Conservation (phyloP, 37 sponge, comb jelly and placozoan species). For the Ephydatia muelleri region DNA sequence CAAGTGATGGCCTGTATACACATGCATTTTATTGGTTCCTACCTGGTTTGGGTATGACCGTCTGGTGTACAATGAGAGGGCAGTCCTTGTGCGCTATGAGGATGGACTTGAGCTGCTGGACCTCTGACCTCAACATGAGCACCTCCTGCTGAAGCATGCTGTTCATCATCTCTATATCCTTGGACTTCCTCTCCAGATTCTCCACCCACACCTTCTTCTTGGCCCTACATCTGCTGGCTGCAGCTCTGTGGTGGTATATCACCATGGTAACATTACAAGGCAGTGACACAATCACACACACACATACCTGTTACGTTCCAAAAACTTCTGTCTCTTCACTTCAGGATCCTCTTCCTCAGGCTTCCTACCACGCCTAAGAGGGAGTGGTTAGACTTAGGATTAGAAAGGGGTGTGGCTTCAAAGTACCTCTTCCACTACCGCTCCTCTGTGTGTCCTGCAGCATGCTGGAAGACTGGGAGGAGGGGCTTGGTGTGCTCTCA, state of each 20-base stretch:
- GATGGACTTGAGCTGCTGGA: constrained; percentile 87
- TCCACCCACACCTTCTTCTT: constrained; percentile 91
- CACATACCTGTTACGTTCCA: constrained; percentile 80
- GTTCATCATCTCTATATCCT: constrained; percentile 66
- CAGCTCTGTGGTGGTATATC: constrained; percentile 57
- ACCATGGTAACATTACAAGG: not conserved
- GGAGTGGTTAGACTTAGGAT: not conserved
- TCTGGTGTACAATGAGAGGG: constrained; percentile 72
- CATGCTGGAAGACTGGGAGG: not conserved
- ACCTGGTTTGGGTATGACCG: not conserved
- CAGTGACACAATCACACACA: not conserved
- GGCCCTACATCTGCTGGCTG: constrained; percentile 84
- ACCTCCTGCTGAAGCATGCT: constrained; percentile 70
- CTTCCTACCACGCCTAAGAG: constrained; percentile 60
- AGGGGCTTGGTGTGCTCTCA: not conserved
- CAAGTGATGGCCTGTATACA: not conserved
- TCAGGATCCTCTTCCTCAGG: constrained; percentile 83
- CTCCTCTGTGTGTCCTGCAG: not conserved
- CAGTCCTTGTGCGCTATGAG: constrained; percentile 92
- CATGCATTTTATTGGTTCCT: not conserved
- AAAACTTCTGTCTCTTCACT: constrained; percentile 78
- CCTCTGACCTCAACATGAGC: constrained; percentile 69
- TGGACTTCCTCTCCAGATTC: constrained; percentile 71
- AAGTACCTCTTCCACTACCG: not conserved
- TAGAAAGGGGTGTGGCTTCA: constrained; percentile 2